Percentiles rank a stretch among this genome's conserved stretches.
Evolutionary conservation across 2,113 vertebrate genomes (phyloP).

Genomic region (Sturnus vulgaris): DNA sequence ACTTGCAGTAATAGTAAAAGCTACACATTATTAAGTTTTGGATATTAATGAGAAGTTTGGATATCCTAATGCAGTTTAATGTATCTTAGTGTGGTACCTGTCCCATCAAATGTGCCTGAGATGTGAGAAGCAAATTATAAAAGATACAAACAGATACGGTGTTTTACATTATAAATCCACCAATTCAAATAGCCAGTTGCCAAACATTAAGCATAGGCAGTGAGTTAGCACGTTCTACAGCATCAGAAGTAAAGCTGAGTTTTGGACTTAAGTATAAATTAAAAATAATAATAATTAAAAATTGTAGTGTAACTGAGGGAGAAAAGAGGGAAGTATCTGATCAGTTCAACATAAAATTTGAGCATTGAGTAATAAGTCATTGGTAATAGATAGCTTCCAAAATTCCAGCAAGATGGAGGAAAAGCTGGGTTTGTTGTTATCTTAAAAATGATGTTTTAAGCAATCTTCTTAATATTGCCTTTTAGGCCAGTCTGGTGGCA

Average conservation of each 20-base stretch:
- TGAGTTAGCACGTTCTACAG: neutral
- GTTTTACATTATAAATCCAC: neutral
- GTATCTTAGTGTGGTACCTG: fast-evolving
- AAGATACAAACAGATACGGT: neutral
- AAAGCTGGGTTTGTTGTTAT: neutral
- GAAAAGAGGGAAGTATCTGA: neutral
- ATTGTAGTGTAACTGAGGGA: neutral
- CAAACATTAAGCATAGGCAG: neutral
- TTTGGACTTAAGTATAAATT: neutral
- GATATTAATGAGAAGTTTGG: neutral
- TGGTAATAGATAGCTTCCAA: neutral
- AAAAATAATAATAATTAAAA: neutral
- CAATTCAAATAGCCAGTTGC: neutral
- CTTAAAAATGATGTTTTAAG: neutral
- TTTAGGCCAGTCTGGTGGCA: neutral
- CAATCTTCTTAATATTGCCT: neutral
- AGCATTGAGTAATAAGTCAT: neutral
- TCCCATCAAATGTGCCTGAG: neutral
- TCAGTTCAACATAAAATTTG: neutral
- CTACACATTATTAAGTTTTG: neutral
- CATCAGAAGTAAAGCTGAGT: neutral
- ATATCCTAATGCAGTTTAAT: neutral
- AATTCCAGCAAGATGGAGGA: neutral
- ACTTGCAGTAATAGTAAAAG: neutral
- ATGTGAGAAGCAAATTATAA: neutral